Percentiles rank a stretch among this genome's conserved stretches.
Conservation (phyloP, 2,888 invertebrate species). For the Mylabris sibirica region DNA sequence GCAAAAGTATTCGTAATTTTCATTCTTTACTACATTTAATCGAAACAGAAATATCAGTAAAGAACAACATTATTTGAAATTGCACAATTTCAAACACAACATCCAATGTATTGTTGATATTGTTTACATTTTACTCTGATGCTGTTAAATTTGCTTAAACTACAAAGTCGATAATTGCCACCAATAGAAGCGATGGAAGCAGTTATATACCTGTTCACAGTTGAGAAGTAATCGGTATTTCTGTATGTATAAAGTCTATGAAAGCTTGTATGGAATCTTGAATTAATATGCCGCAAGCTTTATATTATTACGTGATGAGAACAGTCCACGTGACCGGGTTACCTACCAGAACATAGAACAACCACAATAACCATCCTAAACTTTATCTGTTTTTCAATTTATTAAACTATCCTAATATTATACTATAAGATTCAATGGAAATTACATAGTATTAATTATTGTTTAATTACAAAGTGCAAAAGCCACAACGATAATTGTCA, state of each 20-base stretch:
- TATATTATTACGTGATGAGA: constrained; percentile 44
- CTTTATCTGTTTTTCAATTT: not conserved
- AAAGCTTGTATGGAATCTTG: constrained; percentile 48
- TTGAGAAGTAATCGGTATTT: constrained; percentile 40
- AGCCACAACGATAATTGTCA: constrained; percentile 29
- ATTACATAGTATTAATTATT: not conserved
- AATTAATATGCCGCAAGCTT: constrained; percentile 51
- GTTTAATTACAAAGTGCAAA: constrained; percentile 25
- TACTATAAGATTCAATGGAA: not conserved
- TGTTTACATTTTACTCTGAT: too few species aligned
- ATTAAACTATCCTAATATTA: not conserved
- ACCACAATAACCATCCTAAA: constrained; percentile 10
- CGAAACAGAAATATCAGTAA: not conserved
- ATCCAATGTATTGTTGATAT: not conserved
- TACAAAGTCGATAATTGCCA: constrained; percentile 24
- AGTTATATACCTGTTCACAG: constrained; percentile 38
- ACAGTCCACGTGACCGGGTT: constrained; percentile 42
- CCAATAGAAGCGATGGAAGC: constrained; percentile 35
- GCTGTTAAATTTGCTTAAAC: not conserved
- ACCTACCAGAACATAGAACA: constrained; percentile 38
- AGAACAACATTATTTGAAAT: too few species aligned
- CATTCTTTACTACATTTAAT: not conserved
- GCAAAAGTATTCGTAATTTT: not conserved
- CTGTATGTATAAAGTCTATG: constrained; percentile 43
- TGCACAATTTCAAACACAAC: not conserved